Conservation (phyloP, 2,888 invertebrate genomes). For the Autographa gamma region DNA sequence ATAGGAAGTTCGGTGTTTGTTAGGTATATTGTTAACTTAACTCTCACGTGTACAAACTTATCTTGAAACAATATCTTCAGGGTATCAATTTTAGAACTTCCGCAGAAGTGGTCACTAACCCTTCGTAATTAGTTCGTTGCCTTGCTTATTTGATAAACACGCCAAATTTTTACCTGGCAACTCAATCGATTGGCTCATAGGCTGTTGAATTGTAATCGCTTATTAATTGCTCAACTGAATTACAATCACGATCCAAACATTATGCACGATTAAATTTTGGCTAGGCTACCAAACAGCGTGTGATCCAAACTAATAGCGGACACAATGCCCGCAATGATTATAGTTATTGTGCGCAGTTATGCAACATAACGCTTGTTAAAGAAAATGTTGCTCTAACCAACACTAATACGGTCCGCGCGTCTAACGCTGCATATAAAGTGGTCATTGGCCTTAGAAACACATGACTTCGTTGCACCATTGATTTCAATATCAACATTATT, state of each 20-base stretch:
- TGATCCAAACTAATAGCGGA: slow-evolving; percentile 10
- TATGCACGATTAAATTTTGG: slow-evolving; percentile 7
- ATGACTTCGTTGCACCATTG: slow-evolving; percentile 37
- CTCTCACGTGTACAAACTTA: neutral
- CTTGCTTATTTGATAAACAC: neutral
- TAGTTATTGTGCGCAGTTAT: slow-evolving; percentile 38
- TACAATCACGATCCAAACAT: neutral
- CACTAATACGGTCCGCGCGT: slow-evolving; percentile 30
- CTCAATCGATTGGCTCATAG: neutral
- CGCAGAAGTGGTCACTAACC: neutral
- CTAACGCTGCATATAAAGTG: slow-evolving; percentile 46
- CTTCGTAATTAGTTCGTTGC: neutral
- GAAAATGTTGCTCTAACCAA: slow-evolving; percentile 45
- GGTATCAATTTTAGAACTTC: neutral
- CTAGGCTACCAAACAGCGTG: slow-evolving; percentile 3
- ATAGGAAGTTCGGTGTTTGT: neutral
- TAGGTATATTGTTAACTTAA: neutral
- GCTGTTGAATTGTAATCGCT: neutral
- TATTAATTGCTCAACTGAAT: neutral
- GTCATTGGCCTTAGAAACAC: slow-evolving; percentile 41
- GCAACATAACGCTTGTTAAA: slow-evolving; percentile 33
- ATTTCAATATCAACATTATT: slow-evolving; percentile 40
- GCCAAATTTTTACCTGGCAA: neutral
- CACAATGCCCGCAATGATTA: slow-evolving; percentile 20
- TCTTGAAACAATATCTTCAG: neutral